Conservation (phyloP, 2,888 invertebrate genomes). For the Crossocerus cetratus region DNA sequence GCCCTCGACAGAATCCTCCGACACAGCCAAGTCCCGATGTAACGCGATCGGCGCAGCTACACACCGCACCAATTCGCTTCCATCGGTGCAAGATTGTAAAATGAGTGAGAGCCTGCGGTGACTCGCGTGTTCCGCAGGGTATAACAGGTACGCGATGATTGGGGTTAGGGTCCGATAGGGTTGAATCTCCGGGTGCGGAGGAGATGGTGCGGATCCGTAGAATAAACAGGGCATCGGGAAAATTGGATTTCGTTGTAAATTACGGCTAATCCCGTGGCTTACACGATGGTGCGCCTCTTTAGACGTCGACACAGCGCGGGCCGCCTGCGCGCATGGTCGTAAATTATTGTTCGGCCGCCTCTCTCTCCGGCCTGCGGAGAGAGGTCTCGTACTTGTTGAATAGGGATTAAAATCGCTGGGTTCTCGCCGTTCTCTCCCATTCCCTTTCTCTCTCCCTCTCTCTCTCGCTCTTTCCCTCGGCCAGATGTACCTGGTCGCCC, state of each 20-base stretch:
- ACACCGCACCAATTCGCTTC: too few species aligned
- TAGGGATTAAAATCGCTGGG: slow-evolving; percentile 47
- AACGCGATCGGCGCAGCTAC: not conserved
- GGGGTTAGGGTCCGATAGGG: not conserved
- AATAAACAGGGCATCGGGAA: slow-evolving; percentile 57
- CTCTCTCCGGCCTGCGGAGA: not conserved
- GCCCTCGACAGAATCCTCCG: slow-evolving; percentile 64
- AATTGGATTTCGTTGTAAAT: slow-evolving; percentile 69
- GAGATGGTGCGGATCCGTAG: slow-evolving; percentile 33
- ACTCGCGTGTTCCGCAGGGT: not conserved
- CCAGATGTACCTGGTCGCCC: slow-evolving; percentile 32
- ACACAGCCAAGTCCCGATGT: slow-evolving; percentile 38
- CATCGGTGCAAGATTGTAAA: too few species aligned
- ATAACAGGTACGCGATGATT: not conserved
- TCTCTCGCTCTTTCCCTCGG: too few species aligned
- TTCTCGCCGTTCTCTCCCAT: not conserved
- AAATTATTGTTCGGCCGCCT: slow-evolving; percentile 51
- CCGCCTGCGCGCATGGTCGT: slow-evolving; percentile 40
- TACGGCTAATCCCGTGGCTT: slow-evolving; percentile 66
- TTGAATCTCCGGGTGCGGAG: not conserved
- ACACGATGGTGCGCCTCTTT: slow-evolving; percentile 43
- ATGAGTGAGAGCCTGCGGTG: not conserved
- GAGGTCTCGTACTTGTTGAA: slow-evolving; percentile 36
- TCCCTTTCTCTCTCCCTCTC: too few species aligned
- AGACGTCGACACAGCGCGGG: slow-evolving; percentile 7